A percentile compares a stretch with the other conserved stretches of the same genome.
phyloP scores from a whole-genome alignment of 2,797 vertebrate genomes.

The Mareca strepera region DNA sequence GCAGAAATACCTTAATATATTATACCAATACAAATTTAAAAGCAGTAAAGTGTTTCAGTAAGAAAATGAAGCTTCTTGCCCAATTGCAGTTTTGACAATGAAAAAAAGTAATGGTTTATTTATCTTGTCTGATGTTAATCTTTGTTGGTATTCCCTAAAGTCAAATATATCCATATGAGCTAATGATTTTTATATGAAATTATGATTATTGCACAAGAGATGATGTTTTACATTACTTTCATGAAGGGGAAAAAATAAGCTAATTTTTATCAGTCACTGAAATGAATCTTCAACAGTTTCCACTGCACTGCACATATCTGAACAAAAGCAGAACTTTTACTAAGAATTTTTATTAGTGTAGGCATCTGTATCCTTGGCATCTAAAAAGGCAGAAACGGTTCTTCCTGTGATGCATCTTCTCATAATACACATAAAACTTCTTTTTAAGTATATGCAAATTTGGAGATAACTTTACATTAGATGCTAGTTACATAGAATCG shows the following conservation, averaged over 20 bases:
- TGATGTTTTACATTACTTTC: neutral
- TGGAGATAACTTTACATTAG: neutral
- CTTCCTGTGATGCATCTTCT: neutral
- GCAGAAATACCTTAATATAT: neutral
- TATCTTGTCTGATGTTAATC: constrained; percentile 8
- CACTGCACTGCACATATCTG: neutral
- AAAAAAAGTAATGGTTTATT: neutral
- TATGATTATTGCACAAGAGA: neutral
- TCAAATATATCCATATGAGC: neutral
- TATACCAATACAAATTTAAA: neutral
- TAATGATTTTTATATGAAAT: constrained; percentile 1
- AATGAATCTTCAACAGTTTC: neutral
- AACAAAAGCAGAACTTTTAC: neutral
- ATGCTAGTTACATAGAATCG: neutral
- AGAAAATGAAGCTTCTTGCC: neutral
- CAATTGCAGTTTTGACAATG: neutral
- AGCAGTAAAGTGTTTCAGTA: constrained; percentile 13
- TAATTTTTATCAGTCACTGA: neutral
- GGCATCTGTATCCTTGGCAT: neutral
- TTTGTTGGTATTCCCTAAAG: neutral
- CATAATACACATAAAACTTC: neutral
- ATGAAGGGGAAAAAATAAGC: neutral
- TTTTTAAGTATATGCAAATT: neutral
- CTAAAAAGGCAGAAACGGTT: neutral
- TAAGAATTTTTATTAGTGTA: neutral